A percentile compares a stretch with the other conserved stretches of the same genome.
These are phyloP conservation scores for Girardinichthys multiradiatus DNA, from an alignment of 2,113 vertebrate genomes.

Conservation along the genomic window DNA sequence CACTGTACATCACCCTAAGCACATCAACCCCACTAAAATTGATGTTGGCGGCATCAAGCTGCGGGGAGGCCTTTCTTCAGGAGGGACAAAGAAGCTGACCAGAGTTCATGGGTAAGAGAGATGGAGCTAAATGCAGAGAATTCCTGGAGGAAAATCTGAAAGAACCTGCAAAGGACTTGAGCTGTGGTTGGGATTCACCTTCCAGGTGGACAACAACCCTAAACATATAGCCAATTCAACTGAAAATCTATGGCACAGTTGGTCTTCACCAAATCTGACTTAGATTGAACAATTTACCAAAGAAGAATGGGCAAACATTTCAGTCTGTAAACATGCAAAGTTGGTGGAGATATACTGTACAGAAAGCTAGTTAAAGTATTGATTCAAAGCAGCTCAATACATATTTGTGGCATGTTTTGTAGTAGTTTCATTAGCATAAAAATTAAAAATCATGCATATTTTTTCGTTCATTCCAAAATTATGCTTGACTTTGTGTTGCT, in stretches of 20 bases:
- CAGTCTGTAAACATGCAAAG: not conserved
- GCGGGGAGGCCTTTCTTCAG: no score
- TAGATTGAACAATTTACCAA: not conserved
- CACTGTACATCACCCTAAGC: not conserved
- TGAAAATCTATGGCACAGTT: not conserved
- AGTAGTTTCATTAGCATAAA: no score
- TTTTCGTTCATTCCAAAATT: not conserved
- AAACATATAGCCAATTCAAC: not conserved
- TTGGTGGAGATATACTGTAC: no score
- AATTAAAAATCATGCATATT: not conserved
- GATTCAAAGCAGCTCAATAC: not conserved
- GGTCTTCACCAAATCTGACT: not conserved
- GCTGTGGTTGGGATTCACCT: not conserved
- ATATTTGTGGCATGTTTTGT: not conserved
- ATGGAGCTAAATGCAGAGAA: not conserved
- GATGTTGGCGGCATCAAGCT: not conserved
- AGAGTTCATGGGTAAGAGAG: not conserved
- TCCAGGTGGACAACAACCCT: no score
- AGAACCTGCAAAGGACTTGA: not conserved
- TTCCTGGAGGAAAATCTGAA: not conserved
- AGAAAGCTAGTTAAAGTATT: not conserved
- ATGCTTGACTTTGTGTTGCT: not conserved
- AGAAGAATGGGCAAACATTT: not conserved
- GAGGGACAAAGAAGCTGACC: not conserved
- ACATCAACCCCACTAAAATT: not conserved